Evolutionary conservation across 1,140 invertebrate species (phyloP).

Genomic region (Drosophila funebris): DNA sequence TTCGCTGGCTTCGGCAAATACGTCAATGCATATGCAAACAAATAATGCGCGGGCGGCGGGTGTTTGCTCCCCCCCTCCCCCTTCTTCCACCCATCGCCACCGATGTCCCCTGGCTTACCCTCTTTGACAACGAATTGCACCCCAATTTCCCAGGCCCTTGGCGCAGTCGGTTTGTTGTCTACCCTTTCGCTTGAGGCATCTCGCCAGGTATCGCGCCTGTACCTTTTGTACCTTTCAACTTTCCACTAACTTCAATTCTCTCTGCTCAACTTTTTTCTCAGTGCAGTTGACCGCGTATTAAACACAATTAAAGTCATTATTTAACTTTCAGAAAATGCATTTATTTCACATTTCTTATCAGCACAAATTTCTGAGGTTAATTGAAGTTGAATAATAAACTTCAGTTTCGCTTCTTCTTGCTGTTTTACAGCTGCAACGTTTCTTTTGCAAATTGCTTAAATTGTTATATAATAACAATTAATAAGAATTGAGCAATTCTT

Average conservation of each 20-base stretch:
- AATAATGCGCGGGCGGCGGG: slow-evolving; percentile 45
- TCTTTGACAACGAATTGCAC: neutral
- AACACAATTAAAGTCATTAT: slow-evolving; percentile 20
- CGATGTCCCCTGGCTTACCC: neutral
- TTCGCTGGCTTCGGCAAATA: slow-evolving; percentile 73
- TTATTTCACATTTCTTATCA: neutral
- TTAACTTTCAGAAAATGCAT: neutral
- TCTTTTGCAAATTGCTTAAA: too few species aligned
- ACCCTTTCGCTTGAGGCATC: too few species aligned
- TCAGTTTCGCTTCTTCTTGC: too few species aligned
- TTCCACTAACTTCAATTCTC: too few species aligned
- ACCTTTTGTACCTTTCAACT: too few species aligned
- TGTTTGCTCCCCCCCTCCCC: neutral
- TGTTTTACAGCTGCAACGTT: too few species aligned
- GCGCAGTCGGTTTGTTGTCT: too few species aligned
- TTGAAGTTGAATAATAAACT: too few species aligned
- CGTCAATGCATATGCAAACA: slow-evolving; percentile 81
- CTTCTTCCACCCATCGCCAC: neutral
- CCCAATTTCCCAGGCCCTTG: neutral
- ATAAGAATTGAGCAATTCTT: too few species aligned
- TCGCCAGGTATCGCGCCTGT: too few species aligned
- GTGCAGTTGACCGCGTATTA: slow-evolving; percentile 19
- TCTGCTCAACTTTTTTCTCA: neutral
- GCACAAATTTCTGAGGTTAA: too few species aligned
- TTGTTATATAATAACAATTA: too few species aligned